phyloP scores from a whole-genome alignment of 2,797 vertebrate genomes.

The Argentina silus region DNA sequence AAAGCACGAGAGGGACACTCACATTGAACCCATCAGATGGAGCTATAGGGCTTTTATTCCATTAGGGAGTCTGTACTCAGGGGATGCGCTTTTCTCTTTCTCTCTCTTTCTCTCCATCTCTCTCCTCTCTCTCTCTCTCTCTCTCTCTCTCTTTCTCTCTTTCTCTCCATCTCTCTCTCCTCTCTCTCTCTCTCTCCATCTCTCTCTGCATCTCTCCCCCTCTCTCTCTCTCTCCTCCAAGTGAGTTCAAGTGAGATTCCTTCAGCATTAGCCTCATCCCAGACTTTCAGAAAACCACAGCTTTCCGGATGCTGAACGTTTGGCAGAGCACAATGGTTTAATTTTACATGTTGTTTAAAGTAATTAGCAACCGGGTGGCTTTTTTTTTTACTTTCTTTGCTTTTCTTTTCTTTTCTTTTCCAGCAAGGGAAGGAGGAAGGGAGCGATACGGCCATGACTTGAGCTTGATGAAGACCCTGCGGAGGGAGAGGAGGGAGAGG shows the following conservation, averaged over 20 bases:
- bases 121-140: neutral
- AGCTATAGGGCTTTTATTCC: constrained; percentile 56
- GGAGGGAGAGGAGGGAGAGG: constrained; percentile 43
- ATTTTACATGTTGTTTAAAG: constrained; percentile 23
- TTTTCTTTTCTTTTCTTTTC: neutral
- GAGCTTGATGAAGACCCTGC: constrained; percentile 59
- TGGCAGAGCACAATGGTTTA: constrained; percentile 25
- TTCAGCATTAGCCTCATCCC: constrained; percentile 9
- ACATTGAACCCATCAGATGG: constrained; percentile 62
- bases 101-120: neutral
- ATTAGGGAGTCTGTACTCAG: constrained; percentile 65
- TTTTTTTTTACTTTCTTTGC: neutral
- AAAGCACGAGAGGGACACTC: constrained; percentile 57
- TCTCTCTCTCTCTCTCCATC: neutral
- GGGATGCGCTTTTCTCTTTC: neutral
- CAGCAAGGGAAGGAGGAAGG: constrained; percentile 46
- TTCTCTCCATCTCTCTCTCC: neutral
- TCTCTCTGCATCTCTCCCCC: no score
- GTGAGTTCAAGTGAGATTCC: constrained; percentile 14
- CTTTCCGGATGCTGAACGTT: constrained; percentile 30
- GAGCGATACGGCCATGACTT: constrained; percentile 56
- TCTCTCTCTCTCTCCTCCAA: neutral
- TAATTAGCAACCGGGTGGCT: constrained; percentile 16
- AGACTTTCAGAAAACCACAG: constrained; percentile 19
- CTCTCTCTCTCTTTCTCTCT: neutral